Evolutionary conservation across 2,113 vertebrate genomes (phyloP).

Genomic region (Mus pahari): DNA sequence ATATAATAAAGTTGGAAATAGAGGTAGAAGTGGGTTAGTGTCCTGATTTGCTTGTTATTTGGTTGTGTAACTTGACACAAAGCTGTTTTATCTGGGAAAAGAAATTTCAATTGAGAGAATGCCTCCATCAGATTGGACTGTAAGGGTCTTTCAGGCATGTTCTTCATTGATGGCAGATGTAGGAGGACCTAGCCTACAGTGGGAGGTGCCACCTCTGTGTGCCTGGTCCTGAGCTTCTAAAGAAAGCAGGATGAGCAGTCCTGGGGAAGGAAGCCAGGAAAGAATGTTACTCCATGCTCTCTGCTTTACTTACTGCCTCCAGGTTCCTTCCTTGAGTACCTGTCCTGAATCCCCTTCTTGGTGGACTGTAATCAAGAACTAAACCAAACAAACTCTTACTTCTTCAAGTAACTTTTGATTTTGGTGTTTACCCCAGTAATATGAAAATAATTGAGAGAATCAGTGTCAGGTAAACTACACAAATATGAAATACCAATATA

Average conservation of each 20-base stretch:
- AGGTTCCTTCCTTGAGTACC: too few species aligned
- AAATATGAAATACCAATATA: constrained; percentile 1
- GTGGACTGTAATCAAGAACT: not conserved
- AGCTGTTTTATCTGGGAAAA: not conserved
- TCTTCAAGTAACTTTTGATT: too few species aligned
- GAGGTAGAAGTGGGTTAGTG: not conserved
- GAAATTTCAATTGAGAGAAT: not conserved
- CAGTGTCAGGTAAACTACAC: not conserved
- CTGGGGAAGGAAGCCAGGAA: not conserved
- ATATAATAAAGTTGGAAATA: not conserved
- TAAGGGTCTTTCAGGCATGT: not conserved
- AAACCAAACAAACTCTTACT: not conserved
- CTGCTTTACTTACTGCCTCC: not conserved
- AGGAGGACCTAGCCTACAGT: too few species aligned
- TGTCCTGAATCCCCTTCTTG: not conserved
- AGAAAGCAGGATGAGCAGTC: not conserved
- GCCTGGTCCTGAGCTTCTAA: too few species aligned
- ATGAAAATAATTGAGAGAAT: not conserved
- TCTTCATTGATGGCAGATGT: not conserved
- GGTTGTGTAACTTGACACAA: not conserved
- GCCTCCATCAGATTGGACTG: not conserved
- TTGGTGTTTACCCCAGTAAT: not conserved
- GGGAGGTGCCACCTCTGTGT: not conserved
- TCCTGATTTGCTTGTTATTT: not conserved
- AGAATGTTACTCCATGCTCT: too few species aligned